Evolutionary conservation across 2,113 vertebrate genomes (phyloP).

Genomic region (Leucoraja erinaceus): DNA sequence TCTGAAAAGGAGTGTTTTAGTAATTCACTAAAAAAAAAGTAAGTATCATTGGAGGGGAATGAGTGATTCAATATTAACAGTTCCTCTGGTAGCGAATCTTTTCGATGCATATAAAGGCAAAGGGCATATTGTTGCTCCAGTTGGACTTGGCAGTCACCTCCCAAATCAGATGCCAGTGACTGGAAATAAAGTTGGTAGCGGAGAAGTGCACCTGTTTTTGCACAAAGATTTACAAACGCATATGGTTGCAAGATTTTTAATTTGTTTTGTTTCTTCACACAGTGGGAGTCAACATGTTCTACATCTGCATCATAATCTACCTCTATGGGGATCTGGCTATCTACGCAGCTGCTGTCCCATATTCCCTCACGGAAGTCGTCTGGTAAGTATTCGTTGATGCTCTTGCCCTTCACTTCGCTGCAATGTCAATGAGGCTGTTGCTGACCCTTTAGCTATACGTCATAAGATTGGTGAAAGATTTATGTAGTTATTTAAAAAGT

Average conservation of each 20-base stretch:
- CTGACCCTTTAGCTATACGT: not conserved
- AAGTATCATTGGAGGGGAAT: not conserved
- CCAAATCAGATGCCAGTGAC: not conserved
- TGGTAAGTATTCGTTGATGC: constrained; percentile 68
- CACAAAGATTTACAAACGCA: constrained; percentile 18
- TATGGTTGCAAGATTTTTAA: constrained; percentile 34
- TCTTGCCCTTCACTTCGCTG: constrained; percentile 4
- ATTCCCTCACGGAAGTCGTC: constrained; percentile 90
- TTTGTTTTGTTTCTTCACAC: constrained; percentile 47
- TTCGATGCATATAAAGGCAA: constrained; percentile 16
- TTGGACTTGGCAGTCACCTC: not conserved
- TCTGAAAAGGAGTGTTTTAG: not conserved
- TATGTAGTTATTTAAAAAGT: not conserved
- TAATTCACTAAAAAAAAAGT: not conserved
- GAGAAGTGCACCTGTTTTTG: constrained; percentile 34
- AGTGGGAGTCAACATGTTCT: constrained; percentile 97
- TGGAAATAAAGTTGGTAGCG: constrained; percentile 14
- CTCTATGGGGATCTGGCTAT: constrained; percentile 96
- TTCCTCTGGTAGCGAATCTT: not conserved
- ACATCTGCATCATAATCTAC: constrained; percentile 95
- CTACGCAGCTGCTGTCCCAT: constrained; percentile 89
- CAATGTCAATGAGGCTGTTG: constrained; percentile 13
- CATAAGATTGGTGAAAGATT: not conserved
- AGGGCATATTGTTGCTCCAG: constrained; percentile 20
- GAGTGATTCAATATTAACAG: not conserved